Percentiles rank a stretch among this genome's conserved stretches.
These are phyloP conservation scores for Drosophila robusta DNA, from an alignment of 2,888 invertebrate genomes.

Conservation along the genomic window DNA sequence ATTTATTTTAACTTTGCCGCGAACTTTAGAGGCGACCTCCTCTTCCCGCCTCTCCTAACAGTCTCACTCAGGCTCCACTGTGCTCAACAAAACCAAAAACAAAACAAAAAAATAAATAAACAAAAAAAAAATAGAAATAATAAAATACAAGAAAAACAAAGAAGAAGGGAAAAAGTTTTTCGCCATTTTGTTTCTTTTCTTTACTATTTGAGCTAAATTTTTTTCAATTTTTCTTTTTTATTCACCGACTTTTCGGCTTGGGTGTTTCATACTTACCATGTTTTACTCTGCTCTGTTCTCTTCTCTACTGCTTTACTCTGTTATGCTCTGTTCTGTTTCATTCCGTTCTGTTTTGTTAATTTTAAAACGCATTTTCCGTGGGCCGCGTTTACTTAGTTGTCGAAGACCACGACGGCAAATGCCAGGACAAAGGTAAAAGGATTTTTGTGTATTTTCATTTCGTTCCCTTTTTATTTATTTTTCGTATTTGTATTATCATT, in stretches of 20 bases:
- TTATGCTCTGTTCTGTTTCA: neutral
- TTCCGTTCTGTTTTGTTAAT: slow-evolving; percentile 48
- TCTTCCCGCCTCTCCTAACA: neutral
- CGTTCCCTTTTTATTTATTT: neutral
- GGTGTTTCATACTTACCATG: slow-evolving; percentile 27
- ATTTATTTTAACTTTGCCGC: slow-evolving; percentile 79
- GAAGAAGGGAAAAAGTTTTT: slow-evolving; percentile 49
- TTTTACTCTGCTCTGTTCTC: neutral
- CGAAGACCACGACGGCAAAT: slow-evolving; percentile 19
- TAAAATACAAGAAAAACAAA: slow-evolving; percentile 38
- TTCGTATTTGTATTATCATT: neutral
- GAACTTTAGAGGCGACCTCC: slow-evolving; percentile 69
- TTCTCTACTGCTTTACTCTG: neutral
- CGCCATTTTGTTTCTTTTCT: slow-evolving; percentile 74
- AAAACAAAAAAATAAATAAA: slow-evolving; percentile 17
- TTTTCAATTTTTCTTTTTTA: slow-evolving; percentile 25
- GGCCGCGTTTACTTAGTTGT: slow-evolving; percentile 47
- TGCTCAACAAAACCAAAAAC: slow-evolving; percentile 31
- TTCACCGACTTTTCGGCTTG: slow-evolving; percentile 39
- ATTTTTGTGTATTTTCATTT: slow-evolving; percentile 62
- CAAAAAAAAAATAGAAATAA: slow-evolving; percentile 14
- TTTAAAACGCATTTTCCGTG: slow-evolving; percentile 63
- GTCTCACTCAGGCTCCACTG: slow-evolving; percentile 2
- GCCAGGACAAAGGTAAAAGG: slow-evolving; percentile 63
- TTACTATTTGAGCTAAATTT: slow-evolving; percentile 77